Evolutionary conservation across 1,140 invertebrate genomes (phyloP), one percentile per base, ranked within the genome.

Genomic region (Cherax destructor): DNA sequence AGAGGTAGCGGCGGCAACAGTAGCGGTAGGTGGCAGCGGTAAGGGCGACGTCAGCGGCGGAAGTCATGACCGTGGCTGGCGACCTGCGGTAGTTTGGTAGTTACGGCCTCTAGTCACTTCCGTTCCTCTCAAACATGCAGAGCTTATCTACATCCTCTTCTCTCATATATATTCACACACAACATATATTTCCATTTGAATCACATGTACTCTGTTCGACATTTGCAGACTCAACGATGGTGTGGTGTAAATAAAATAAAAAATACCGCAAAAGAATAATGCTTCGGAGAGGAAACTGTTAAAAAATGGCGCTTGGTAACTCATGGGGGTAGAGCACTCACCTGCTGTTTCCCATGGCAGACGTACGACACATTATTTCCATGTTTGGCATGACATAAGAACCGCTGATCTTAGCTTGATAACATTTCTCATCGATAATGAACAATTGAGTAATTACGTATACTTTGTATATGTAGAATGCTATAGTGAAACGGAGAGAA

Each of bases 331-430:
- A 74, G 69, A n/a, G 69, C 69, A 74, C 69, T 74, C 69, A 74
- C 69, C 69, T 74, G 69, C 69, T 74, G 69, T 74, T 74, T 74
- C 69, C 69, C 69, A 74, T 74, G 69, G 69, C 69, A 6, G 69
- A 74, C 69, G 69, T 74, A 74, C 21, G 69, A 74, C 9, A 6
- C 1, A 6, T 30, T 10, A 74, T 74, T 74, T 74, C 69, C 69
- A 74, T 74, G 69, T 74, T 74, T 74, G 16, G 69, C 7, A 9
- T 9, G 69, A 74, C 11, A 30, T 74, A 21, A 9, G 6, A 21
- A 30, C 24, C 6, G 11, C 30, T 30, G 24, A 30, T 6, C 9
- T 30, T 24, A 9, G 9, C 6, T 21, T 10, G 6, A 6, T 11
- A 74, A 30, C 7, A 30, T 5, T n/a, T n/a, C 21, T 74, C 16